Base-by-base conservation (phyloP, 1,140 invertebrate genomes). In the Phymorhynchus buccinoides region DNA sequence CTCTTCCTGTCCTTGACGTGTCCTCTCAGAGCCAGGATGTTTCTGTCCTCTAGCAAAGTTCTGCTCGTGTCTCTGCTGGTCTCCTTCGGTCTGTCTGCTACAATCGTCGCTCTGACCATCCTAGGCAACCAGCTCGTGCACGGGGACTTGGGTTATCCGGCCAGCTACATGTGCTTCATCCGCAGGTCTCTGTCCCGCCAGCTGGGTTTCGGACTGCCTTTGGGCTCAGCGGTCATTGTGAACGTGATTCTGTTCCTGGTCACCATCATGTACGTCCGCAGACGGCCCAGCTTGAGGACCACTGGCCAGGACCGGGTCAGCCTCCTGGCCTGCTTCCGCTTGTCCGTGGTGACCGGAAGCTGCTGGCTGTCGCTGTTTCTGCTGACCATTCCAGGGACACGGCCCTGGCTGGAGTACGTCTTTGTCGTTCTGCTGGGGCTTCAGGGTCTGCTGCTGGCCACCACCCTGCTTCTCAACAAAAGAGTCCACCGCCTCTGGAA, bases 341-440 rank as follows among this genome's bases (percentile, higher is more conserved):
- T 83, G 62, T 83, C 82, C 4, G 82, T 83, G 30, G 68, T 83
- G 41, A 83, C 82, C 1, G 82, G 82, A 7, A 18, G 39, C 39
- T 39, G 62, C 42, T 83, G 82, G 82, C 32, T 83, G 82, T 73
- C 82, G 42, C 71, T 83, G 66, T 83, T 68, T 32, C 27, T 83
- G 82, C 66, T 68, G 66, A 44, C 66, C 48, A 18, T 83, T n/a
- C 71, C 82, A 22, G 77, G 42, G 3, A 48, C 42, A 4, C 42
- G 77, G 42, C 77, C 77, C 27, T 48, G 77, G 42, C 42, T 48
- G 77, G 42, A 52, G 30, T 79, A 79, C 42, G 77, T 35, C 42
- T 48, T 30, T n/a, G 42, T 79, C 14, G 42, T 79, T 9, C 32
- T 79, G 77, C 41, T 79, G 27, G 77, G 77, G 14, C 44, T 79